These are phyloP conservation scores for Epinephelus lanceolatus DNA, from an alignment of 2,113 vertebrate genomes.

Conservation along the genomic window DNA sequence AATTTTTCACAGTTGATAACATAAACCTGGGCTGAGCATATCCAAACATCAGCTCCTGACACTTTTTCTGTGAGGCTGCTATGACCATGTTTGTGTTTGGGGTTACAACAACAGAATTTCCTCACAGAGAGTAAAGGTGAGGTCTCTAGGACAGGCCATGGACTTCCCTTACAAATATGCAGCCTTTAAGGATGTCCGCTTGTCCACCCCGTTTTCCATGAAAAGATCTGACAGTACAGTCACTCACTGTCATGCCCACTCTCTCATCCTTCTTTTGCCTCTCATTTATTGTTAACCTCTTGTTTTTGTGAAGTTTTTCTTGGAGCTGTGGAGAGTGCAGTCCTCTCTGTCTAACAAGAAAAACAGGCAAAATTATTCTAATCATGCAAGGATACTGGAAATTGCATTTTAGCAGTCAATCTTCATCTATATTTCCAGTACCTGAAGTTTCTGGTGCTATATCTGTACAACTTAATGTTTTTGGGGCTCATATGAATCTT, in stretches of 20 bases:
- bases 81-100: constrained; percentile 36
- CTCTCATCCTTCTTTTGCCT: constrained; percentile 40
- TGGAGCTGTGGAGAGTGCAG: neutral
- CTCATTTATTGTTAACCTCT: constrained; percentile 63
- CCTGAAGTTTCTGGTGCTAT: too few relatives aligned
- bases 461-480: too few relatives aligned
- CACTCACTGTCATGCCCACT: constrained; percentile 64
- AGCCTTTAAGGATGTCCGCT: constrained; percentile 75
- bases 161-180: constrained; percentile 69
- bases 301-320: constrained; percentile 59
- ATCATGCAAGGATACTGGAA: neutral
- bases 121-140: constrained; percentile 54
- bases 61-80: neutral
- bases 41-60: neutral
- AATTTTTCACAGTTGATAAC: neutral
- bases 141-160: constrained; percentile 43
- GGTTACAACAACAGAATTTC: constrained; percentile 38
- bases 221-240: constrained; percentile 62
- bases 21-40: neutral
- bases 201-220: constrained; percentile 73
- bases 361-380: neutral
- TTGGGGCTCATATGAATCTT: neutral
- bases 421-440: too few relatives aligned
- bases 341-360: neutral
- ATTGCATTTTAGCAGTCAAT: too few relatives aligned